Evolutionary conservation across 2,888 invertebrate genomes (phyloP).

Genomic region (Callyntrura sp.): DNA sequence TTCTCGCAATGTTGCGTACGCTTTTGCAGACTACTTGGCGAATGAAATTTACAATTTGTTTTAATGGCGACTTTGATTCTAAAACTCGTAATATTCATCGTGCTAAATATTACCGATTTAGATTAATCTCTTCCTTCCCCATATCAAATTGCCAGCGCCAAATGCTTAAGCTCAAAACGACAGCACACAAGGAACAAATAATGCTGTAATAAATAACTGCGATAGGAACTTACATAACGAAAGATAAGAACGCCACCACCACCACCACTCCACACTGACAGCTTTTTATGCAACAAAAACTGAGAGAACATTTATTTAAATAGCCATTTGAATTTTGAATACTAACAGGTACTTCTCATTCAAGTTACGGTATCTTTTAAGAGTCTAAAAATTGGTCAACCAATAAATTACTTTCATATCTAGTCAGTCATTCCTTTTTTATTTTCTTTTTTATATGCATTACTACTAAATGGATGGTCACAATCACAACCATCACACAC

Average conservation of each 20-base stretch:
- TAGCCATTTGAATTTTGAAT: conserved; percentile 26
- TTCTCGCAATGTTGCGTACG: conserved; percentile 30
- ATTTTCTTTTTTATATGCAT: neutral
- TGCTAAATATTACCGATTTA: conserved; percentile 25
- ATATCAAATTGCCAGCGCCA: too few relatives aligned
- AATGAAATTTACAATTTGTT: neutral
- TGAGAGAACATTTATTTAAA: neutral
- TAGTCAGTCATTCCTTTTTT: neutral
- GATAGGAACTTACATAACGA: conserved; percentile 27
- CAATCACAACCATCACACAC: too few relatives aligned
- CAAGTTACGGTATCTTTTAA: conserved; percentile 23
- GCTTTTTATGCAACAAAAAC: conserved; percentile 22
- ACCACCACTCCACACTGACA: too few relatives aligned
- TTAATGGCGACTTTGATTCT: neutral
- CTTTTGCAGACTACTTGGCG: neutral
- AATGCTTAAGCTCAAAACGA: too few relatives aligned
- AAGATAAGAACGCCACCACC: neutral
- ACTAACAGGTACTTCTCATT: too few relatives aligned
- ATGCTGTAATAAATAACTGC: too few relatives aligned
- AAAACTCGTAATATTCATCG: conserved; percentile 3
- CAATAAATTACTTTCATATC: conserved; percentile 40
- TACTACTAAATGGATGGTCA: too few relatives aligned
- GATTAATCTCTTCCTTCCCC: too few relatives aligned
- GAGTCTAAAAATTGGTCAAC: conserved; percentile 38
- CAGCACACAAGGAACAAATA: conserved; percentile 9